These are phyloP conservation scores for Sorex araneus DNA, from an alignment of 2,113 vertebrate species.

Conservation along the genomic window DNA sequence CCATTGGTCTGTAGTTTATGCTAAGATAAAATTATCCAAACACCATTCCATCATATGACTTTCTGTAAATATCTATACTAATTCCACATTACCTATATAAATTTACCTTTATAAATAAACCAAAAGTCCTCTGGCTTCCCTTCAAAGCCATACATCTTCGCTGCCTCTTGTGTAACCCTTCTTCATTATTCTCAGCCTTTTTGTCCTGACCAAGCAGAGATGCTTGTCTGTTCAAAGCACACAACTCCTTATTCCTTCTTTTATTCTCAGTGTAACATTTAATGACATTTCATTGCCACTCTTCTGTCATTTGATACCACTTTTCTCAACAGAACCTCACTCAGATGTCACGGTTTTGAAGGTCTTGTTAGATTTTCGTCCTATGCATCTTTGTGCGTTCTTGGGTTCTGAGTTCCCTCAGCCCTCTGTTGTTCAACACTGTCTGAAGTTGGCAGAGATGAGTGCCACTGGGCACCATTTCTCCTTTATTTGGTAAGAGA, in stretches of 20 bases:
- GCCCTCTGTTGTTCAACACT: neutral
- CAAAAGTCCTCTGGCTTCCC: neutral
- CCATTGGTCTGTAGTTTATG: conserved; percentile 48
- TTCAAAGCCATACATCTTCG: neutral
- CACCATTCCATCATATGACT: neutral
- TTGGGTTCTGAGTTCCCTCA: conserved; percentile 46
- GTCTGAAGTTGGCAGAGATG: conserved; percentile 6
- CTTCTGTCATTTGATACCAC: neutral
- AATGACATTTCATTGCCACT: conserved; percentile 7
- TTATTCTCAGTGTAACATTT: conserved; percentile 4
- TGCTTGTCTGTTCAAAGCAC: conserved; percentile 25
- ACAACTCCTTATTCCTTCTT: conserved; percentile 22
- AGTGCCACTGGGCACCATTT: too few species aligned
- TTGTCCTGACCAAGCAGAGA: conserved; percentile 30
- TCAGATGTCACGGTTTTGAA: conserved; percentile 1
- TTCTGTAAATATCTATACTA: conserved; percentile 38
- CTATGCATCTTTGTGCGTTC: conserved; percentile 34
- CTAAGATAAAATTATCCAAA: conserved; percentile 46
- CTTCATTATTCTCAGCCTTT: conserved; percentile 43
- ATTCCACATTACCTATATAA: conserved; percentile 2
- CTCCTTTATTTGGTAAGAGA: neutral
- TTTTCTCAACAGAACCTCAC: neutral
- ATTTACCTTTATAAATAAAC: conserved; percentile 47
- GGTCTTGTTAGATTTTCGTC: conserved; percentile 25
- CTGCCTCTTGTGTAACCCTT: neutral